Conservation (phyloP, 2,888 invertebrate species). For the Philereme vetulata region DNA sequence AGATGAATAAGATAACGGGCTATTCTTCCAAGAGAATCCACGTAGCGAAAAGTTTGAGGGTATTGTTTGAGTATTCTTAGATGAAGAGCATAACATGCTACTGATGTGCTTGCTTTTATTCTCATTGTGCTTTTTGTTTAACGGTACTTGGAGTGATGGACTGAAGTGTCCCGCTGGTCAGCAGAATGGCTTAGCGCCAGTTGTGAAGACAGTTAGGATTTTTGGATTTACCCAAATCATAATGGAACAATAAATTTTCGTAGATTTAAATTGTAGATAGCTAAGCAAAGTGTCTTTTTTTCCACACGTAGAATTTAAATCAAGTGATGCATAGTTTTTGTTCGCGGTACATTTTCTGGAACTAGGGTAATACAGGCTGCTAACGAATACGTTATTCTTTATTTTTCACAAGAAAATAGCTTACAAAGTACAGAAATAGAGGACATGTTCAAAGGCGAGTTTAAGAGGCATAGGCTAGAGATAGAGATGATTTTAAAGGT, state of each 20-base stretch:
- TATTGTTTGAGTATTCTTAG: conserved; percentile 14
- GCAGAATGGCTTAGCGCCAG: conserved; percentile 29
- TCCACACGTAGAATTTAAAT: too few relatives aligned
- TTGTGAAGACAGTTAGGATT: conserved; percentile 13
- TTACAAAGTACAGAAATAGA: too few relatives aligned
- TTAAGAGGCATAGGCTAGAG: not conserved
- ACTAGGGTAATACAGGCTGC: too few relatives aligned
- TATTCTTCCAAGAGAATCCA: conserved; percentile 55
- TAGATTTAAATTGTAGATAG: conserved; percentile 12
- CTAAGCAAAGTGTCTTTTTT: not conserved
- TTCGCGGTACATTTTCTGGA: too few relatives aligned
- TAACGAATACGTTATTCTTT: too few relatives aligned
- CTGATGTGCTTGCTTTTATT: conserved; percentile 31
- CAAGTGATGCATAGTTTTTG: too few relatives aligned
- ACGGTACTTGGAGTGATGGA: conserved; percentile 52
- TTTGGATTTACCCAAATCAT: conserved; percentile 19
- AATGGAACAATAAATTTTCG: not conserved
- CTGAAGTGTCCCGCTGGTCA: conserved; percentile 33
- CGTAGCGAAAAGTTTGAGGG: not conserved
- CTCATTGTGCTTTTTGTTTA: conserved; percentile 54
- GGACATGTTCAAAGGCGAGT: too few relatives aligned
- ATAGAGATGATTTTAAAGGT: too few relatives aligned
- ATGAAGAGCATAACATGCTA: conserved; percentile 33
- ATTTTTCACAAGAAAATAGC: too few relatives aligned
- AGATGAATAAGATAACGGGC: conserved; percentile 63